Base-by-base conservation (phyloP, 2,797 vertebrate genomes). In the Bothrops alternatus region DNA sequence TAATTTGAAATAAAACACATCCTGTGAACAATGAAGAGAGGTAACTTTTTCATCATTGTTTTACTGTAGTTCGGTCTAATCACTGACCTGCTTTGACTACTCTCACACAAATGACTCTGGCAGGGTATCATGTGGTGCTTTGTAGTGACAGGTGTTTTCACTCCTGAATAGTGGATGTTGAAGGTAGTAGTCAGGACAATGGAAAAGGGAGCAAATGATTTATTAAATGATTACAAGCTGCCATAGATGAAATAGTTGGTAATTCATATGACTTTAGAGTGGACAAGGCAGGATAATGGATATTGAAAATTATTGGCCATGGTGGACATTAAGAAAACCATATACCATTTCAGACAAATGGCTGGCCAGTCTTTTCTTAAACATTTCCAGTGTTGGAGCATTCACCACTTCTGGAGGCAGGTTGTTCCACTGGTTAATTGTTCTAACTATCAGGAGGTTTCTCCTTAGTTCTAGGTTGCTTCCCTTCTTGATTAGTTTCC, bases 61-160 rank as follows among this genome's bases (percentile, higher is more conserved):
- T 91, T 2, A 16, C 86, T 7, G 55, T 1, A 32, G 5, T 82
- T 92, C 69, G 7, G 53, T 47, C 63, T 53, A 1, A 89, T 0
- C 0, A 58, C 25, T 92, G 86, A 20, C 37, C 3, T 90, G 3
- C 87, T 37, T 37, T 94, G 42, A 1, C 86, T 55, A 28, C 20
- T 58, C 14, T 0, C 10, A 86, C 0, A 1, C 0, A 61, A 0
- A 1, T 18, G 0, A 0, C 32, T 8, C 90, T 25, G 86, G 58
- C 23, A 57, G 18, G 10, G 2, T 88, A 7, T 92, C 89, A 69
- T 61, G n/a, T 18, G 0, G 25, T 90, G 69, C 42, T 28, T 89
- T 92, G 88, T 86, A 25, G 73, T 93, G 37, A 58, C 78, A 87
- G 65, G 1, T 32, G 37, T 20, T 92, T 89, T 53, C 55, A 86